A percentile compares a stretch with the other conserved stretches of the same genome.
These are phyloP conservation scores for Podargus strigoides DNA, from an alignment of 2,797 vertebrate genomes.

Conservation along the genomic window DNA sequence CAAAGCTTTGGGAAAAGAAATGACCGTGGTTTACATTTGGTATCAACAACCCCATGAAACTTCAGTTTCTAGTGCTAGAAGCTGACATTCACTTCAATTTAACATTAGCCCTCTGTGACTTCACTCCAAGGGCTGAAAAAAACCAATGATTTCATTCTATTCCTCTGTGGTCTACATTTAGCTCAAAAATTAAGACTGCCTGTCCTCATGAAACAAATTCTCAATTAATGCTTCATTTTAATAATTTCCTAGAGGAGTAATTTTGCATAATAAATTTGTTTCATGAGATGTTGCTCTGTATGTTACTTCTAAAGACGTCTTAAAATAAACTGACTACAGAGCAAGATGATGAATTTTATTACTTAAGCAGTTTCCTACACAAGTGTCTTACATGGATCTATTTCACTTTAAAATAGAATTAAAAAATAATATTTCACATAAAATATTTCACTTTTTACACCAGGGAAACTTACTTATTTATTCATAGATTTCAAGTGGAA, in stretches of 20 bases:
- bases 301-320: background rate
- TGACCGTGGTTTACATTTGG: background rate
- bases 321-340: background rate
- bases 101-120: background rate
- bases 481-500: conserved; percentile 75
- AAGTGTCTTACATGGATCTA: no score
- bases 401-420: no score
- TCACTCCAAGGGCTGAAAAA: background rate
- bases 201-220: background rate
- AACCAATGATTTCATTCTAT: background rate
- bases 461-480: background rate
- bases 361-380: background rate
- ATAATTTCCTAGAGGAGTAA: background rate
- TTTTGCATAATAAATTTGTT: background rate
- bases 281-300: background rate
- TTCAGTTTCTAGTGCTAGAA: background rate
- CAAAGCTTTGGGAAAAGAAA: background rate
- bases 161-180: background rate
- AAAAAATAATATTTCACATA: no score
- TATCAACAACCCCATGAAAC: background rate
- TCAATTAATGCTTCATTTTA: background rate
- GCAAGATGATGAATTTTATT: background rate
- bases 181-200: background rate
- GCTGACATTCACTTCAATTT: background rate
- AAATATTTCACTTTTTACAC: background rate